Evolutionary conservation across 2,113 vertebrate species (phyloP), one percentile per base, ranked within the genome.

Genomic region (Loxodonta africana): DNA sequence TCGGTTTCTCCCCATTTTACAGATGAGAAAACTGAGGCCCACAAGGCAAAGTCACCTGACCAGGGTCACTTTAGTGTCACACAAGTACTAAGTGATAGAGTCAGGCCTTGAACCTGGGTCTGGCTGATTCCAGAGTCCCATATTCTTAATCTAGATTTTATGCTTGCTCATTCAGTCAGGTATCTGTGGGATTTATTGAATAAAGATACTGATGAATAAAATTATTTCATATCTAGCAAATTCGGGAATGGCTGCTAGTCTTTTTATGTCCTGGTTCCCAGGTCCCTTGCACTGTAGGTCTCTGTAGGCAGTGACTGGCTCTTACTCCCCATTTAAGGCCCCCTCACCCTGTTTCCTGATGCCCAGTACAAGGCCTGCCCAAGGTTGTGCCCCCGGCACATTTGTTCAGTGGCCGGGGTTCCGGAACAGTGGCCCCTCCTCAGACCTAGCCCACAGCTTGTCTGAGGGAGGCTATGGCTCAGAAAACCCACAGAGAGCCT

Each of bases 51-150:
- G 0, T 62, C 67, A 37, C 62, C 21, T 44, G 5, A 53, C 69
- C 44, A 82, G 65, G 67, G 84, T 78, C 12, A 57, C 11, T 8
- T 1, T 57, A 14, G 60, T 20, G 60, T 62, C 73, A 77, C 0
- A 0, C 0, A 0, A 8, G 3, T 84, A 88, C 25, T 71, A 9
- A 74, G n/a, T 33, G 8, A 8, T 0, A 0, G 73, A 74, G 76
- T 1, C 3, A 26, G 21, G n/a, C 95, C 87, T 92, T 71, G n/a
- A 92, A 91, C 57, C 51, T 48, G 26, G 25, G 41, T 60, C 91
- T 97, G 48, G 11, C 0, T 88, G 82, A 57, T 69, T 23, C 60
- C n/a, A 15, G 41, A 17, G 46, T 17, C 18, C 33, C 4, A 57
- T 30, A 28, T 8, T 74, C 63, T 37, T 73, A 10, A 0, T 26